Conservation (phyloP, 1,140 invertebrate genomes). For the Babylonia areolata region DNA sequence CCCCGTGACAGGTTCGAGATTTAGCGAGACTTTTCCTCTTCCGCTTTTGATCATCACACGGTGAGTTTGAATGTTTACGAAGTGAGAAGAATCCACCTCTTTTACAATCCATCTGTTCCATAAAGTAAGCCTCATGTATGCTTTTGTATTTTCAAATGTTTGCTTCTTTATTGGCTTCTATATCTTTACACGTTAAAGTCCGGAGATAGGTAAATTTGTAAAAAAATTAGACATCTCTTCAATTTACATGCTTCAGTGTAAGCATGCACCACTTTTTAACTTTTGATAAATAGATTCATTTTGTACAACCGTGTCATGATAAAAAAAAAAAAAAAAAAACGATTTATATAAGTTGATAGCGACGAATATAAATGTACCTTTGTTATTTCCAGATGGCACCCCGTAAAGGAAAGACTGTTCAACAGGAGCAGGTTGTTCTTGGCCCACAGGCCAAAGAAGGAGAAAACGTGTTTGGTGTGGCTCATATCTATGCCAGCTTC, state of each 20-base stretch:
- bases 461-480: conserved; percentile 98
- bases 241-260: too few species aligned
- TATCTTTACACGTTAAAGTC: too few species aligned
- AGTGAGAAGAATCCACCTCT: neutral
- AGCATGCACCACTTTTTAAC: too few species aligned
- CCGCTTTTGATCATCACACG: conserved; percentile 4
- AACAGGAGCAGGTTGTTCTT: conserved; percentile 96
- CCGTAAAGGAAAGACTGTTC: conserved; percentile 96
- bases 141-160: neutral
- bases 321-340: too few species aligned
- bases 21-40: conserved; percentile 27
- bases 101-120: neutral
- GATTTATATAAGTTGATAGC: too few species aligned
- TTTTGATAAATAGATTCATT: too few species aligned
- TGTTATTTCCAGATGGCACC: conserved; percentile 87
- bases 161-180: too few species aligned
- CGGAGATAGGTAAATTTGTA: too few species aligned
- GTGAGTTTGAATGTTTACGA: neutral
- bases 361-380: neutral
- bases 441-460: conserved; percentile 98
- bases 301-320: too few species aligned
- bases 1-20: neutral
- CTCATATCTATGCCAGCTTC: conserved; percentile 99
- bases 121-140: neutral
- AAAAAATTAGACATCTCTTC: too few species aligned